phyloP scores from a whole-genome alignment of 2,888 invertebrate species.

The Mesochorus sp. region DNA sequence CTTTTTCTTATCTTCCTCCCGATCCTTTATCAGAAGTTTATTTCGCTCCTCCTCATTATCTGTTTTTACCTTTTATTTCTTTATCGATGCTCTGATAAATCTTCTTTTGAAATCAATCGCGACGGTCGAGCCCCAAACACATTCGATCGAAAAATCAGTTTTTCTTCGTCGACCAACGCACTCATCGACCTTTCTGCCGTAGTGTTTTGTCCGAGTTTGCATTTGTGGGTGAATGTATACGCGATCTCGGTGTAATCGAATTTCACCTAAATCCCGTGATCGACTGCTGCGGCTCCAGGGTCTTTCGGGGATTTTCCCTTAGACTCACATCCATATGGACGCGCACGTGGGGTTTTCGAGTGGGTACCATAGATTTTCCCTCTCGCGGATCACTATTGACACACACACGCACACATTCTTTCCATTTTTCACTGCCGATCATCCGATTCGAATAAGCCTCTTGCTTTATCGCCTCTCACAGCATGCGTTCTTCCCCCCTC shows the following conservation, averaged over 20 bases:
- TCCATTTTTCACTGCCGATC: conserved; percentile 11
- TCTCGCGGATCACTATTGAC: background rate
- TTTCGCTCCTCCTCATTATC: background rate
- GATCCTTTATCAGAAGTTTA: too few relatives aligned
- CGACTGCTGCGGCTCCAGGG: conserved; percentile 16
- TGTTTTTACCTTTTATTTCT: background rate
- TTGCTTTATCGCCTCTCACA: conserved; percentile 14
- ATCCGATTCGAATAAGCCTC: conserved; percentile 11
- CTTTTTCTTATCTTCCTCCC: background rate
- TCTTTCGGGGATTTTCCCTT: background rate
- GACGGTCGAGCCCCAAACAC: background rate
- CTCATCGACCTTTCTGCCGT: background rate
- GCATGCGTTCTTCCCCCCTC: background rate
- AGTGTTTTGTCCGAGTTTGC: background rate
- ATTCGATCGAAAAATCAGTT: background rate
- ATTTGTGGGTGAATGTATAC: conserved; percentile 2
- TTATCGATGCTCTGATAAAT: background rate
- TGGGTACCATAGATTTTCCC: background rate
- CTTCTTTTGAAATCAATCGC: background rate
- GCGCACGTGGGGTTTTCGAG: background rate
- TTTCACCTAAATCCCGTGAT: conserved; percentile 50
- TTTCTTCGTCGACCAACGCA: too few relatives aligned
- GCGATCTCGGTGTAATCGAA: conserved; percentile 28
- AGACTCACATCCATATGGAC: background rate
- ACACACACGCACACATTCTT: background rate